A percentile compares a stretch with the other conserved stretches of the same genome.
These are phyloP conservation scores for Aurelia aurita DNA, from an alignment of 30 jellyfish, hydroid and myxozoan species.

Conservation along the genomic window DNA sequence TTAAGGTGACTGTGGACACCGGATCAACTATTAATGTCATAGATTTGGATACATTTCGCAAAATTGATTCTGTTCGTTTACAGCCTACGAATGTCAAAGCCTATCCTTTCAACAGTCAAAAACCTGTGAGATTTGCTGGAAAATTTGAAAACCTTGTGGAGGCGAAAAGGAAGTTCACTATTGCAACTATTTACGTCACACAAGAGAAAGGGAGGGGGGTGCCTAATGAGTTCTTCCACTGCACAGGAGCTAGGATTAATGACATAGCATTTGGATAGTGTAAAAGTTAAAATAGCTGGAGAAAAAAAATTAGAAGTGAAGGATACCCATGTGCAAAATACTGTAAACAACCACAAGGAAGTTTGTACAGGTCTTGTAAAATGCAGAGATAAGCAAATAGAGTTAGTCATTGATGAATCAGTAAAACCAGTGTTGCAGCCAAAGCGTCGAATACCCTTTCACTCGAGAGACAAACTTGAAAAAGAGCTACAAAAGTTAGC, in stretches of 20 bases:
- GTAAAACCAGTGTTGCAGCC: not conserved
- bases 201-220: slow-evolving; percentile 16
- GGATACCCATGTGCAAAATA: not conserved
- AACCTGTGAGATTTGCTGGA: slow-evolving; percentile 18
- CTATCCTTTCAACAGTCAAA: slow-evolving; percentile 5
- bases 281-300: no score
- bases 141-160: slow-evolving; percentile 9
- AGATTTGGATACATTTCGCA: slow-evolving; percentile 4
- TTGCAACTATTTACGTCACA: not conserved
- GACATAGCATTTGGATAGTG: not conserved
- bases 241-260: slow-evolving; percentile 23
- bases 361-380: slow-evolving; percentile 48
- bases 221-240: slow-evolving; percentile 7
- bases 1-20: slow-evolving; percentile 12
- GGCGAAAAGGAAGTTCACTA: not conserved
- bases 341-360: not conserved
- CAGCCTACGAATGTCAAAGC: slow-evolving; percentile 43
- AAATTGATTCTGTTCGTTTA: slow-evolving; percentile 6
- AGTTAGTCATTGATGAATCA: not conserved
- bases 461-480: not conserved
- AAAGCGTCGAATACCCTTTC: not conserved
- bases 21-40: slow-evolving; percentile 44
- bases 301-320: not conserved
- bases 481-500: not conserved
- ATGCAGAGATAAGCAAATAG: not conserved